A percentile compares a stretch with the other conserved stretches of the same genome.
Conservation (phyloP, 2,888 invertebrate genomes). For the Cephonodes hylas region DNA sequence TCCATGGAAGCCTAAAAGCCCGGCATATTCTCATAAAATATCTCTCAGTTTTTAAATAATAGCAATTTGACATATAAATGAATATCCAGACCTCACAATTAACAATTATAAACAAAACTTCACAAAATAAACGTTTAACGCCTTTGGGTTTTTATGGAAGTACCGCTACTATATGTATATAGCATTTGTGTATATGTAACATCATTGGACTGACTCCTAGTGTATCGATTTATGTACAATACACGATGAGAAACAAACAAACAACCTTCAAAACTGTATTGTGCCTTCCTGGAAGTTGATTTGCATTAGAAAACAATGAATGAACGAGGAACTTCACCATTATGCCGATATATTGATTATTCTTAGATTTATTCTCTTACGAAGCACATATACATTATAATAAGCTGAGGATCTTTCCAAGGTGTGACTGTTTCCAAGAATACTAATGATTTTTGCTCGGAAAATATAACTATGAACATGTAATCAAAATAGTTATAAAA, state of each 20-base stretch:
- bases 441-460: background rate
- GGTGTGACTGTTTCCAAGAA: background rate
- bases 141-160: too few relatives aligned
- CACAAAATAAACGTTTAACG: too few relatives aligned
- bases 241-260: background rate
- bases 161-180: too few relatives aligned
- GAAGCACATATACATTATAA: background rate
- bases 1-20: too few relatives aligned
- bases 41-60: too few relatives aligned
- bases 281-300: background rate
- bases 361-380: background rate
- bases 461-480: too few relatives aligned
- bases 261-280: background rate
- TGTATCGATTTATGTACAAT: background rate
- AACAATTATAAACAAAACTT: too few relatives aligned
- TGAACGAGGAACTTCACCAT: background rate
- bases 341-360: background rate
- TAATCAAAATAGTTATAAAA: too few relatives aligned
- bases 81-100: too few relatives aligned
- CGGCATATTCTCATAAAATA: too few relatives aligned
- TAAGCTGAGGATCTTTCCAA: background rate
- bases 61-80: too few relatives aligned
- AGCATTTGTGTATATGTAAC: too few relatives aligned
- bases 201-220: background rate
- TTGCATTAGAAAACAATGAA: background rate